Evolutionary conservation across 2,888 invertebrate species (phyloP).

Genomic region (Cephus runcator): DNA sequence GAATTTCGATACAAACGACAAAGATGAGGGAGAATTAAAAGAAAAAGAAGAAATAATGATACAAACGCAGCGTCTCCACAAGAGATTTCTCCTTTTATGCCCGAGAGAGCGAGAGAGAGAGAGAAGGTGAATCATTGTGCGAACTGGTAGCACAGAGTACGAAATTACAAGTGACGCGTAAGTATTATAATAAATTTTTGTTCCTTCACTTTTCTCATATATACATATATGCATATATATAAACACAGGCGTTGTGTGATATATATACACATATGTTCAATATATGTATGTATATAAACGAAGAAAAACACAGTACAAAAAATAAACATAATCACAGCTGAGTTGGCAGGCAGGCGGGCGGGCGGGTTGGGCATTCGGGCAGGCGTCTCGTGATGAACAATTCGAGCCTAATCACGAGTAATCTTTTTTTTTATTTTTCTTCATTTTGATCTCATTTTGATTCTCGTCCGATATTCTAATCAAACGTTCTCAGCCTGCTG

Average conservation of each 20-base stretch:
- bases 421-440: conserved; percentile 21
- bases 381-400: conserved; percentile 32
- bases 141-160: background rate
- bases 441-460: conserved; percentile 20
- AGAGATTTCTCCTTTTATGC: conserved; percentile 38
- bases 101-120: conserved; percentile 26
- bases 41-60: background rate
- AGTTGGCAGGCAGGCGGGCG: conserved; percentile 59
- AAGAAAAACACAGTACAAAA: conserved; percentile 54
- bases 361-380: conserved; percentile 35
- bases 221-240: conserved; percentile 30
- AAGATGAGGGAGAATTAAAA: background rate
- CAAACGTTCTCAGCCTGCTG: conserved; percentile 48
- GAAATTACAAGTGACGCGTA: conserved; percentile 34
- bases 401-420: conserved; percentile 5
- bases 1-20: background rate
- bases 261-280: conserved; percentile 40
- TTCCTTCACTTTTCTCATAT: conserved; percentile 26
- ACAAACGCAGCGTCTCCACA: background rate
- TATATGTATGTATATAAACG: conserved; percentile 50
- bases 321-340: conserved; percentile 64
- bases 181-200: conserved; percentile 24
- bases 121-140: conserved; percentile 22
- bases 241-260: conserved; percentile 31
- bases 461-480: conserved; percentile 38